Conservation (phyloP, 2,888 invertebrate species). For the Agrochola macilenta region DNA sequence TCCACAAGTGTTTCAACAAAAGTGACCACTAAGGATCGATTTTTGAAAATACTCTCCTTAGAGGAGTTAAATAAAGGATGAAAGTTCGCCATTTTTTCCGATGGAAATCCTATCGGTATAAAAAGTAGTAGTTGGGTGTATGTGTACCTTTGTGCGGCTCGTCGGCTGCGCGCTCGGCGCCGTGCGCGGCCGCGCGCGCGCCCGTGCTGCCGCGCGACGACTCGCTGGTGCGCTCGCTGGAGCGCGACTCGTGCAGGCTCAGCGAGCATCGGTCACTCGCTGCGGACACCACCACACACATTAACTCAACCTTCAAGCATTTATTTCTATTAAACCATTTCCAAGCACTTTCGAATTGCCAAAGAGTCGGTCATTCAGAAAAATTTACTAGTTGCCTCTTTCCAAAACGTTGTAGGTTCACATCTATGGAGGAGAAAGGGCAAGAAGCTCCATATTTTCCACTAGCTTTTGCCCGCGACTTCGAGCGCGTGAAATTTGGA, state of each 20-base stretch:
- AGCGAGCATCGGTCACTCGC: slow-evolving; percentile 69
- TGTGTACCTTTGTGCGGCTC: slow-evolving; percentile 29
- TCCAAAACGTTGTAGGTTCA: no score
- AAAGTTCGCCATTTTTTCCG: no score
- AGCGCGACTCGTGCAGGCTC: slow-evolving; percentile 73
- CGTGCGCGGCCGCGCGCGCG: background rate
- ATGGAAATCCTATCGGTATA: background rate
- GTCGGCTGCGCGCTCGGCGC: background rate
- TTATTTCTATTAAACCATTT: background rate
- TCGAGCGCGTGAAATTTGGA: no score
- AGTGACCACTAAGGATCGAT: background rate
- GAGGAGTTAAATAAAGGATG: no score
- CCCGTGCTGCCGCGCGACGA: slow-evolving; percentile 25
- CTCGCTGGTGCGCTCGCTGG: slow-evolving; percentile 69
- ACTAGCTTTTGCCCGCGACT: no score
- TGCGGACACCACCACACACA: slow-evolving; percentile 43
- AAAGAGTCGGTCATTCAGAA: no score
- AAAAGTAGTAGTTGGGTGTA: background rate
- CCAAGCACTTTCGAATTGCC: no score
- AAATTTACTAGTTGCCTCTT: no score
- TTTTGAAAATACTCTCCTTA: background rate
- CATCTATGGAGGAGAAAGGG: no score
- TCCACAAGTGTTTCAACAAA: background rate
- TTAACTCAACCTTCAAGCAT: background rate
- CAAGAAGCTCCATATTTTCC: no score